Evolutionary conservation across 2,797 vertebrate genomes (phyloP), one percentile per base, ranked within the genome.

Genomic region (Coregonus sp.): DNA sequence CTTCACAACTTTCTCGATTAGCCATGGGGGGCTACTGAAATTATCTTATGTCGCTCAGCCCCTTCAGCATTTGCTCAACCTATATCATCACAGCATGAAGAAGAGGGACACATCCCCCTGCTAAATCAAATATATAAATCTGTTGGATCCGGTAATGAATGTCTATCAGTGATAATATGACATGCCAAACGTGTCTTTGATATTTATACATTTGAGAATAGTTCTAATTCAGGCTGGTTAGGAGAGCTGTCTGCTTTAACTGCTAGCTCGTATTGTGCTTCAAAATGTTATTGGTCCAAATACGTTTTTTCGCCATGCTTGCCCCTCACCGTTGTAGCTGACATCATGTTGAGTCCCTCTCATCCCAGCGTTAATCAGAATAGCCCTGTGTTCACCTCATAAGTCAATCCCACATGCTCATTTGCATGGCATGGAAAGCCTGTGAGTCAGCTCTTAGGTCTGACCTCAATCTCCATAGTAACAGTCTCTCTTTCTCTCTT

Each of bases 1-100:
- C 73, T 51, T 51, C 56, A 75, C 35, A 74, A 72, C 75, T 7
- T 33, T 72, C 75, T 65, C 77, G 73, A 80, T 75, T 80, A 70
- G 75, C 56, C 54, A 72, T 56, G 4, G 59, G 70, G 72, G 78
- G 59, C 75, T 56, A 73, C 70, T 66, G 69, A 75, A 51, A 67
- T 76, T 7, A 61, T 72, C 68, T 56, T 50, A 59, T 70, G 40
- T 52, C 67, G 47, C 5, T 78, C 72, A 51, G 35, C 16, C 75
- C 61, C 29, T 47, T 20, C 50, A 63, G 52, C 35, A 68, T 51
- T 76, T 20, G 56, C n/a, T 56, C 67, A 70, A 18, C 15, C 63
- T 31, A 31, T 54, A 20, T 51, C 40, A 33, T 54, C 68, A 11
- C 75, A 16, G n/a, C 7, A 59, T 31, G 7, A 63, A 61, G 54